Evolutionary conservation across 1,140 invertebrate species (phyloP).

Genomic region (Drosophila elegans): DNA sequence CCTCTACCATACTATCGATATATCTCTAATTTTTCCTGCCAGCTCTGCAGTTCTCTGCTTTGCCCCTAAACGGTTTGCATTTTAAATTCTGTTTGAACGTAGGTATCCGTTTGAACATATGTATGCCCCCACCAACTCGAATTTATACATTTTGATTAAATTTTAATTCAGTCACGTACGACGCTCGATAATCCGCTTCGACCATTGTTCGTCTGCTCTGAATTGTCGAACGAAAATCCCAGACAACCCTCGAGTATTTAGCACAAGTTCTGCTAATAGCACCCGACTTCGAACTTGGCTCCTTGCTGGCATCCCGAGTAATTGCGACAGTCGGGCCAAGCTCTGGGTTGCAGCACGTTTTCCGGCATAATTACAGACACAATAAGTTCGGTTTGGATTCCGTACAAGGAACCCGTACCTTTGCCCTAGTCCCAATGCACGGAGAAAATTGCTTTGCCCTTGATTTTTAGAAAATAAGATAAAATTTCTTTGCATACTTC

Average conservation of each 20-base stretch:
- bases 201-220: conserved; percentile 42
- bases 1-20: background rate
- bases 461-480: background rate
- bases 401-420: conserved; percentile 3
- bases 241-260: conserved; percentile 67
- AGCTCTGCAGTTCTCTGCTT: conserved; percentile 38
- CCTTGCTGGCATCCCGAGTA: conserved; percentile 22
- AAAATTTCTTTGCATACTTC: too few species aligned
- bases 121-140: conserved; percentile 15
- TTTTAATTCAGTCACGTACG: conserved; percentile 83
- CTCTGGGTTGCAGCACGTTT: conserved; percentile 43
- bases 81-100: conserved; percentile 48
- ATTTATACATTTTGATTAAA: conserved; percentile 83
- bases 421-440: conserved; percentile 3
- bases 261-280: conserved; percentile 73
- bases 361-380: conserved; percentile 51
- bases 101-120: background rate
- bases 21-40: conserved; percentile 8
- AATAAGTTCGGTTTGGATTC: conserved; percentile 34
- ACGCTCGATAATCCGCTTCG: conserved; percentile 35
- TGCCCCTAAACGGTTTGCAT: conserved; percentile 62
- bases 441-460: background rate
- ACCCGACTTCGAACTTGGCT: conserved; percentile 37
- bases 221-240: conserved; percentile 57
- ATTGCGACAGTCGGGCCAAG: conserved; percentile 30